Evolutionary conservation across 2,113 vertebrate species (phyloP).

Genomic region (Gopherus flavomarginatus): DNA sequence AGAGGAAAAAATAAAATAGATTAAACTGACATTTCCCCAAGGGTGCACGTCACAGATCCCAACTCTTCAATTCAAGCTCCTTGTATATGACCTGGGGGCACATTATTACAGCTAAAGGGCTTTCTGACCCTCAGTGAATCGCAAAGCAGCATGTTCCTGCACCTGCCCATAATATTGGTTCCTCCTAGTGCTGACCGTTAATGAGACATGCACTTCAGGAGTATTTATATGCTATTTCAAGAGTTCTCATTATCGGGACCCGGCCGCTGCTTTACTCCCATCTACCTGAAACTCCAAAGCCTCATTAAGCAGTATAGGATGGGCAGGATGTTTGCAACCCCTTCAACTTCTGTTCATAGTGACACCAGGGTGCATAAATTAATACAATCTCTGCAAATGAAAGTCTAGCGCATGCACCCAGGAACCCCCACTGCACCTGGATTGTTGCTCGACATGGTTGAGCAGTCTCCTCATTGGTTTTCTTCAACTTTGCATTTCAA

Average conservation of each 20-base stretch:
- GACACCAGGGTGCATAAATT: neutral
- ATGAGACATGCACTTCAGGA: accelerated
- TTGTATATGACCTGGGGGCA: accelerated
- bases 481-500: neutral
- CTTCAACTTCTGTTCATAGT: neutral
- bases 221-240: accelerated
- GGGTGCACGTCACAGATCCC: neutral
- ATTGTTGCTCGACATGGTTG: neutral
- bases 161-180: accelerated
- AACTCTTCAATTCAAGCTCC: neutral
- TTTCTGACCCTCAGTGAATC: neutral
- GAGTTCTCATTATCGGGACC: accelerated
- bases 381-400: neutral
- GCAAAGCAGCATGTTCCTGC: accelerated
- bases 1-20: neutral
- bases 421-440: accelerated
- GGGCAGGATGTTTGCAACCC: neutral
- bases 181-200: accelerated
- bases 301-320: accelerated
- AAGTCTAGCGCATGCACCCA: neutral
- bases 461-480: neutral
- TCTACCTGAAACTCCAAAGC: accelerated
- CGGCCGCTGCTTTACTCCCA: accelerated
- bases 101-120: neutral
- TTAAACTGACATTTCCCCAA: neutral